These are phyloP conservation scores for Ochropleura plecta DNA, from an alignment of 2,888 invertebrate genomes.

Conservation along the genomic window DNA sequence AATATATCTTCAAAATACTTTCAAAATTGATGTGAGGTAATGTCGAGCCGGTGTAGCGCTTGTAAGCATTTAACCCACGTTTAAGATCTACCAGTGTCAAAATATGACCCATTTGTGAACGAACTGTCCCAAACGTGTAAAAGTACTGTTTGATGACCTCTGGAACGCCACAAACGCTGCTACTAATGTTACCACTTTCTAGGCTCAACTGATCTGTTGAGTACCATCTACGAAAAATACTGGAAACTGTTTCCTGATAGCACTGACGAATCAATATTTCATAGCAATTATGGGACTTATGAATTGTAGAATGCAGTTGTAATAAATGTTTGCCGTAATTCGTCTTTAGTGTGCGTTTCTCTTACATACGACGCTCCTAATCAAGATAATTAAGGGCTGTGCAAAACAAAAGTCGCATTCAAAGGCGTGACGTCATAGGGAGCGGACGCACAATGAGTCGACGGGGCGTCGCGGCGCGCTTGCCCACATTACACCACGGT, in stretches of 20 bases:
- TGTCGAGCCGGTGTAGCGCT: not conserved
- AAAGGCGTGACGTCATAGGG: conserved; percentile 79
- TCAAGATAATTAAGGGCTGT: conserved; percentile 86
- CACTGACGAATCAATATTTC: not conserved
- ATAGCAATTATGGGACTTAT: not conserved
- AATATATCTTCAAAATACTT: no score
- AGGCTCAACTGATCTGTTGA: not conserved
- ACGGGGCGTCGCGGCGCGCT: conserved; percentile 77
- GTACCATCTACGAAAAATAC: not conserved
- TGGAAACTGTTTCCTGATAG: not conserved
- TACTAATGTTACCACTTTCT: not conserved
- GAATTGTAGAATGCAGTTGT: not conserved
- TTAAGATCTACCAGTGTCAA: not conserved
- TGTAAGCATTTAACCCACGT: not conserved
- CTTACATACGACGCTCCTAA: conserved; percentile 75
- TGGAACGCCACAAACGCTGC: not conserved
- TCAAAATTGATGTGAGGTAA: not conserved
- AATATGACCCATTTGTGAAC: not conserved
- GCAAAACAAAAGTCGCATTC: conserved; percentile 80
- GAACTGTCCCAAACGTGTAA: not conserved
- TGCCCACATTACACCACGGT: conserved; percentile 77
- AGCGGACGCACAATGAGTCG: conserved; percentile 76
- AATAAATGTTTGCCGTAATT: not conserved
- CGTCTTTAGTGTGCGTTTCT: not conserved
- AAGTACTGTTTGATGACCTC: not conserved